A percentile compares a stretch with the other conserved stretches of the same genome.
phyloP scores from a whole-genome alignment of 2,888 invertebrate genomes.

The Stictocephala bisonia region DNA sequence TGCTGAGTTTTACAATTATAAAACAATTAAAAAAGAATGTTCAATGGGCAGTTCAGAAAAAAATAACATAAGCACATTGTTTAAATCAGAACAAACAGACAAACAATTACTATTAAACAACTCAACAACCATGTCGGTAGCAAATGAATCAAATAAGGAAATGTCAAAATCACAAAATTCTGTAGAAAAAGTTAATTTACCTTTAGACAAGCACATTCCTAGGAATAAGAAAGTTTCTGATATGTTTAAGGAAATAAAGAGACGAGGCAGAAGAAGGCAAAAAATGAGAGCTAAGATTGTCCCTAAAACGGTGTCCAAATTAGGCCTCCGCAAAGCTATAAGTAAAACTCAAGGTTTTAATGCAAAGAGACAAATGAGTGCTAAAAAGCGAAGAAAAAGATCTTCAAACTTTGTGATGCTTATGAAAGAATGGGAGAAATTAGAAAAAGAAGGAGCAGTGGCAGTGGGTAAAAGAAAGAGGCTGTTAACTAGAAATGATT shows the following conservation, averaged over 20 bases:
- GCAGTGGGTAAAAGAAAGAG: conserved; percentile 28
- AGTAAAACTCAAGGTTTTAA: neutral
- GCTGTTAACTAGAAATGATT: neutral
- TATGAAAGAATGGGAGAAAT: conserved; percentile 37
- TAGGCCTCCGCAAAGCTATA: neutral
- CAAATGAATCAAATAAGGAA: no score
- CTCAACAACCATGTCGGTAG: no score
- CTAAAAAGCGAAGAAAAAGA: conserved; percentile 6
- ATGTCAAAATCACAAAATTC: no score
- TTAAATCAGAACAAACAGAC: no score
- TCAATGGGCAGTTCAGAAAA: no score
- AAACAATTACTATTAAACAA: no score
- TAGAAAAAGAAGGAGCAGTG: conserved; percentile 34
- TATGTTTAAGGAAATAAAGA: conserved; percentile 28
- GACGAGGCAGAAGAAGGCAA: conserved; percentile 6
- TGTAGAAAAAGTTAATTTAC: no score
- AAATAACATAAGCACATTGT: no score
- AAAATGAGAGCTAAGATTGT: neutral
- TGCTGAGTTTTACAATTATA: neutral
- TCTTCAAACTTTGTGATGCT: conserved; percentile 33
- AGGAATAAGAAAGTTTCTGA: conserved; percentile 21
- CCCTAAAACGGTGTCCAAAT: neutral
- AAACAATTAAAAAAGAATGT: no score
- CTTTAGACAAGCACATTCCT: neutral
- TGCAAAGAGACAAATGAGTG: conserved; percentile 16